phyloP scores from a whole-genome alignment of 1,140 invertebrate genomes.

The Drosophila teissieri region DNA sequence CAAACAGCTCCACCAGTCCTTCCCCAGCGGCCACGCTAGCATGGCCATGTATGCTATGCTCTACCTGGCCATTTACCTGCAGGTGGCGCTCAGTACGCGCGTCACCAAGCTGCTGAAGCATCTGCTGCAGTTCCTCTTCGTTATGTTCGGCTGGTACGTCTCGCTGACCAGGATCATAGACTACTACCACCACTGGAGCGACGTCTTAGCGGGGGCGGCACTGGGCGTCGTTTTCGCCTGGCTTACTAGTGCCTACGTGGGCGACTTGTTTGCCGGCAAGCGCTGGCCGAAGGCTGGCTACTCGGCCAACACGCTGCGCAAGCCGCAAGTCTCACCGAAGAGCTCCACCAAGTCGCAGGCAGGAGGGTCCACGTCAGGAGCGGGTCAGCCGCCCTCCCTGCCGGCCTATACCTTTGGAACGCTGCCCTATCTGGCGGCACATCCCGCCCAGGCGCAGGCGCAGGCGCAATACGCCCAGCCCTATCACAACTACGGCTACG shows the following conservation, averaged over 20 bases:
- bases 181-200: conserved; percentile 97
- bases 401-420: conserved; percentile 80
- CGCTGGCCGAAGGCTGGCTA: conserved; percentile 56
- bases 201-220: conserved; percentile 86
- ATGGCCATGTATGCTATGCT: conserved; percentile 92
- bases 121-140: conserved; percentile 89
- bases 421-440: conserved; percentile 71
- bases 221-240: conserved; percentile 86
- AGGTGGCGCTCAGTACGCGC: conserved; percentile 89
- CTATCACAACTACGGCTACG: conserved; percentile 82
- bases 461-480: conserved; percentile 73
- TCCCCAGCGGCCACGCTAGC: conserved; percentile 92
- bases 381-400: conserved; percentile 44
- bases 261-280: conserved; percentile 67
- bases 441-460: conserved; percentile 64
- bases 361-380: conserved; percentile 13
- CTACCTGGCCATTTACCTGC: conserved; percentile 93
- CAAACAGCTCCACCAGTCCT: conserved; percentile 91
- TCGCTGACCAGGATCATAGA: conserved; percentile 94
- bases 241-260: conserved; percentile 84
- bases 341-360: conserved; percentile 58
- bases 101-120: conserved; percentile 91
- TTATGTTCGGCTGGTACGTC: conserved; percentile 92
- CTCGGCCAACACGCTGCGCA: conserved; percentile 59
- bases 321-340: conserved; percentile 66